Evolutionary conservation across 2,888 invertebrate species (phyloP), one percentile per base, ranked within the genome.

Genomic region (Cyrtodaria siliqua): DNA sequence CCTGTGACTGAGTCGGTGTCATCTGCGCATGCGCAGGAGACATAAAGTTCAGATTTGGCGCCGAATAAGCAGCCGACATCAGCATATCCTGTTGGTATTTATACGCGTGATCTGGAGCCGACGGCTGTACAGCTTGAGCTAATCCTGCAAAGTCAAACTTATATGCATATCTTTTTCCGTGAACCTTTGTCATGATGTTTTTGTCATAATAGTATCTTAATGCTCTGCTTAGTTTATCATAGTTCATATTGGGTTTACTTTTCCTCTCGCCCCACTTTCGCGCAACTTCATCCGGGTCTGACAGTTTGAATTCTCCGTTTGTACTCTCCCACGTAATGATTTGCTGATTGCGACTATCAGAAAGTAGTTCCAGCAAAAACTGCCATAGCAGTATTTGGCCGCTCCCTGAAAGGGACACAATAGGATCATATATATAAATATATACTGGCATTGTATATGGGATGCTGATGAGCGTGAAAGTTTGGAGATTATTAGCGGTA

Each of bases 341-440:
- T 90, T 97, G 96, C 2, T 98, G 95, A 92, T 98, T 98, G 27
- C 87, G 68, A 90, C 96, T 96, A 94, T 98, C 97, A 84, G 97
- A 96, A 93, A 99, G 96, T 92, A 98, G 96, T 94, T 99, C 99
- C 91, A 99, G 95, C 87, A 99, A 95, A 95, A 99, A 99, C 95
- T 99, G 99, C 99, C 99, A 99, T 93, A 99, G 95, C 95, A 99
- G 99, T 94, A 99, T 98, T 95, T 99, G 99, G 44, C 99, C 99
- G 63, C 92, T 91, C 38, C 93, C 93, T 93, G 85, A 23, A 77
- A 76, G 2, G n/a, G n/a, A n/a, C n/a, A n/a, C n/a, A n/a, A n/a
- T n/a, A n/a, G n/a, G n/a, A n/a, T n/a, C n/a, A n/a, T n/a, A n/a
- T n/a, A n/a, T n/a, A n/a, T n/a, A n/a, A n/a, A n/a, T n/a, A n/a